A percentile compares a stretch with the other conserved stretches of the same genome.
Conservation (phyloP, 1,140 invertebrate genomes). For the Drosophila nigromelanica region DNA sequence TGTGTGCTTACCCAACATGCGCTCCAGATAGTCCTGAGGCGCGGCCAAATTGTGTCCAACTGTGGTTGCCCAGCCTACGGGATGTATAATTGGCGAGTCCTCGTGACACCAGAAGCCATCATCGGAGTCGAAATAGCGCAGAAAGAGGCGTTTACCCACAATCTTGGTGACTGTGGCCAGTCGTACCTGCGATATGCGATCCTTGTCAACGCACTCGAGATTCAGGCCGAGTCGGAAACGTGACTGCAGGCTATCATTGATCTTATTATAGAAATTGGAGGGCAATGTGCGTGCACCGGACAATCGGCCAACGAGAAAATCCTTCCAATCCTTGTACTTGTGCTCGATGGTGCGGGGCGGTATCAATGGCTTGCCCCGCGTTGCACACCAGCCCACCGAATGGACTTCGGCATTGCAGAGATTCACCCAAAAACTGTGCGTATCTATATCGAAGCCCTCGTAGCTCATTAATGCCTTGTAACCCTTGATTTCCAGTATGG, state of each 20-base stretch:
- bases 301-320: conserved; percentile 94
- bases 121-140: conserved; percentile 95
- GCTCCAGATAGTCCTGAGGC: conserved; percentile 90
- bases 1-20: conserved; percentile 84
- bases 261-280: conserved; percentile 95
- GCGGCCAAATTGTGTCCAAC: conserved; percentile 94
- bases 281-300: conserved; percentile 97
- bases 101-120: conserved; percentile 98
- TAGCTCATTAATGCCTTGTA: conserved; percentile 97
- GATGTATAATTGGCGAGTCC: conserved; percentile 96
- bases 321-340: conserved; percentile 98
- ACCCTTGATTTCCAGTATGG: conserved; percentile 94
- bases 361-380: conserved; percentile 96
- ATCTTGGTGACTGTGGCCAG: conserved; percentile 95
- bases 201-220: conserved; percentile 98
- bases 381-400: conserved; percentile 98
- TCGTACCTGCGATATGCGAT: conserved; percentile 96
- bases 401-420: conserved; percentile 96
- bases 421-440: conserved; percentile 98
- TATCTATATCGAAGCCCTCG: conserved; percentile 95
- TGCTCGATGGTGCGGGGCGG: conserved; percentile 95
- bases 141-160: conserved; percentile 94
- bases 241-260: conserved; percentile 92
- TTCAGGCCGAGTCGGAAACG: conserved; percentile 92
- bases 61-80: conserved; percentile 96